Conservation (phyloP, 2,113 vertebrate genomes). For the Copsychus sechellarum region DNA sequence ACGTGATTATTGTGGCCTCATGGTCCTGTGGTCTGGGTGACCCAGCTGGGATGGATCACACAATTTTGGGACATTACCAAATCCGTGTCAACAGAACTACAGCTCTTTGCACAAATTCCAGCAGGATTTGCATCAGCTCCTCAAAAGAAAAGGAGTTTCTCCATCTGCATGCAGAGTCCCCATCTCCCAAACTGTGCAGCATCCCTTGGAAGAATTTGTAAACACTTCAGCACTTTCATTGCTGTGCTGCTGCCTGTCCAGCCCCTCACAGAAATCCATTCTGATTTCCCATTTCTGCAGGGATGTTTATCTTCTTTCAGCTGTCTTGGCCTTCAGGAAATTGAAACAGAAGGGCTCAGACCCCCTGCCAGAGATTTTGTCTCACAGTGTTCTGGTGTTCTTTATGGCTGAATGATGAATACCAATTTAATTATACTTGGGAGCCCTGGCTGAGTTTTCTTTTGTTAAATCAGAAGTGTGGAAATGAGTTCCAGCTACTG, state of each 20-base stretch:
- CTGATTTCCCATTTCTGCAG: not conserved
- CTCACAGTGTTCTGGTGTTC: not conserved
- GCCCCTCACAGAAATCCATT: not conserved
- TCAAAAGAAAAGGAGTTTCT: not conserved
- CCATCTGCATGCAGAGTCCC: not conserved
- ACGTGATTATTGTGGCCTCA: not conserved
- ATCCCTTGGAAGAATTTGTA: not conserved
- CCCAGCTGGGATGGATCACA: not conserved
- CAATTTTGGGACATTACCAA: not conserved
- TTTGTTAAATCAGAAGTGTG: conserved; percentile 36
- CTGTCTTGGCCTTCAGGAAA: conserved; percentile 13
- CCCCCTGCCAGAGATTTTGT: conserved; percentile 2
- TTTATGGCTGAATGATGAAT: conserved; percentile 29
- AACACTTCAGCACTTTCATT: not conserved
- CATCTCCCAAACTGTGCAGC: not conserved
- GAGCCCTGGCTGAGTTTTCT: conserved; percentile 6
- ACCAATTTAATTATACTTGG: conserved; percentile 36
- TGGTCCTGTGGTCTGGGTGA: not conserved
- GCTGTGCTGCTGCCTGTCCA: not conserved
- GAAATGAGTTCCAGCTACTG: conserved; percentile 42
- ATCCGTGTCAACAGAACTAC: not conserved
- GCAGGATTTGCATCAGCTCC: not conserved
- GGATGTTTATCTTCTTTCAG: conserved; percentile 15
- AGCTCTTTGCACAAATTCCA: not conserved
- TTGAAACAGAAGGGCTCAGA: conserved; percentile 30